These are phyloP conservation scores for Morone saxatilis DNA, from an alignment of 2,113 vertebrate genomes.

Conservation along the genomic window DNA sequence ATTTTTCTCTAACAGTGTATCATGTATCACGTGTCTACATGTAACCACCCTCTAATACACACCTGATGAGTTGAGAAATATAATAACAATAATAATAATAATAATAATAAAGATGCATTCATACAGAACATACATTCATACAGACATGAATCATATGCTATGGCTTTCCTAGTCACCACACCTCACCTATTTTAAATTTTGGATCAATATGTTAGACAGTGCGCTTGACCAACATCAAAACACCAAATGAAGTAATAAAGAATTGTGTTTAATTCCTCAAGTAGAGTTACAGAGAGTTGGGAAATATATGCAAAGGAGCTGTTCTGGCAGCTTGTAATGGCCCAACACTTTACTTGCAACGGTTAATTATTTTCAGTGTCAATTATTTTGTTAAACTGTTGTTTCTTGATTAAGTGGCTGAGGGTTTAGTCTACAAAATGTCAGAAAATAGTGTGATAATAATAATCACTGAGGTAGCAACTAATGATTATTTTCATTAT, in stretches of 20 bases:
- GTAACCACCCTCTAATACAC: not conserved
- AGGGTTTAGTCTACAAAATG: no score
- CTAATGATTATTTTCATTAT: not conserved
- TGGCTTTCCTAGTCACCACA: not conserved
- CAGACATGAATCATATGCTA: not conserved
- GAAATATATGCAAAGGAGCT: not conserved
- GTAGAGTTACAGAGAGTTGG: not conserved
- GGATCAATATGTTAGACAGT: no score
- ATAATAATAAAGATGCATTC: not conserved
- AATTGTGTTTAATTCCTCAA: not conserved
- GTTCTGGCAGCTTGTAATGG: not conserved
- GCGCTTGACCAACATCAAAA: not conserved
- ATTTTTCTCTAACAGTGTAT: not conserved
- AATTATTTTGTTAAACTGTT: no score
- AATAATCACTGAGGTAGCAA: no score
- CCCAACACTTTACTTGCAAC: not conserved
- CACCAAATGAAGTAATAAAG: not conserved
- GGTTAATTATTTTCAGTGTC: no score
- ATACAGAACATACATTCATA: not conserved
- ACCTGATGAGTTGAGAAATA: not conserved
- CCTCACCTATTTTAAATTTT: not conserved
- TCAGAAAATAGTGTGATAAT: no score
- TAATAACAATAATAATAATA: no score
- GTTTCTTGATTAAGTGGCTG: no score
- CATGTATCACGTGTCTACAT: not conserved